These are phyloP conservation scores for Panagrolaimus sp. DNA, from an alignment of 1,140 invertebrate genomes.

Conservation along the genomic window DNA sequence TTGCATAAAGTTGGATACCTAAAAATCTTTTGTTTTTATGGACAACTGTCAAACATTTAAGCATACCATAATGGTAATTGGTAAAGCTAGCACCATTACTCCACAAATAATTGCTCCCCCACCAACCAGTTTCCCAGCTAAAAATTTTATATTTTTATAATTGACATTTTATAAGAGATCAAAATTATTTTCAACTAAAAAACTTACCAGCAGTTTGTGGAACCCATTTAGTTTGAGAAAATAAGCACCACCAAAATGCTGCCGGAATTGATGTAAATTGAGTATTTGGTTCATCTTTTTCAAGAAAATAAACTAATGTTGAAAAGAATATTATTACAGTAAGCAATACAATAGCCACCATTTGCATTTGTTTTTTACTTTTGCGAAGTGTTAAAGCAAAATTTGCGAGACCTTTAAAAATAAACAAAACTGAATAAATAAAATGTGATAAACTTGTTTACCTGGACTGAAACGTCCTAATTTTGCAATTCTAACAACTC, in stretches of 20 bases:
- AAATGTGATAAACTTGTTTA: conserved; percentile 7
- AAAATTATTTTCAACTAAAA: no score
- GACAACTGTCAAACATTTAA: no score
- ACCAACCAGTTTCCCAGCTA: conserved; percentile 54
- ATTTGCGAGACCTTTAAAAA: conserved; percentile 48
- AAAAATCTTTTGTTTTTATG: conserved; percentile 15
- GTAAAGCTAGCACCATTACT: conserved; percentile 53
- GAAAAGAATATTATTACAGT: conserved; percentile 59
- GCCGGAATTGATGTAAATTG: conserved; percentile 58
- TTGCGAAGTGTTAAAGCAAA: conserved; percentile 61
- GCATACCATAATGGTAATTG: conserved; percentile 50
- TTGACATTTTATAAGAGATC: no score
- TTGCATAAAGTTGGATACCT: conserved; percentile 58
- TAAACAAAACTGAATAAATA: no score
- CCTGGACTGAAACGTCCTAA: conserved; percentile 52
- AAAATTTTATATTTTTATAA: no score
- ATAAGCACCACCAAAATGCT: conserved; percentile 57
- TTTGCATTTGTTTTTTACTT: conserved; percentile 58
- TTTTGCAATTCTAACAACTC: conserved; percentile 57
- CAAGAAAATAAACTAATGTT: conserved; percentile 59
- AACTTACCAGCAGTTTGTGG: conserved; percentile 46
- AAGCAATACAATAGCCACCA: conserved; percentile 55
- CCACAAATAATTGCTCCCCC: conserved; percentile 53
- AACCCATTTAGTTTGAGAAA: conserved; percentile 45
- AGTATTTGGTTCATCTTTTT: conserved; percentile 57